phyloP scores from a whole-genome alignment of 1,140 invertebrate species.

The Bombus fervidus region DNA sequence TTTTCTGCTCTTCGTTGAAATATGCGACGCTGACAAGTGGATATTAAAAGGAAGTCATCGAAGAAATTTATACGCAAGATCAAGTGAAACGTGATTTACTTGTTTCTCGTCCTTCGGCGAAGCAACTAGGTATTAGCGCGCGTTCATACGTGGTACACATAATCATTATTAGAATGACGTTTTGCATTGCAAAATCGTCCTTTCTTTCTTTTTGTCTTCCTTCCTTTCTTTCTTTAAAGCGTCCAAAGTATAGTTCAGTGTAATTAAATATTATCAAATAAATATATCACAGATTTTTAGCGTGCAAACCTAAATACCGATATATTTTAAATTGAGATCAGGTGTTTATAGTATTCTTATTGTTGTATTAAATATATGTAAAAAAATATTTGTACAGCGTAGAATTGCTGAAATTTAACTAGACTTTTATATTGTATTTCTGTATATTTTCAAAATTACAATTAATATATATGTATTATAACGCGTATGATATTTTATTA shows the following conservation, averaged over 20 bases:
- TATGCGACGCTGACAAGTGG: slow-evolving; percentile 37
- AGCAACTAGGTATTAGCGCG: slow-evolving; percentile 52
- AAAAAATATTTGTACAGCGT: not conserved
- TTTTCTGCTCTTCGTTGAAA: slow-evolving; percentile 33
- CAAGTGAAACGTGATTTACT: slow-evolving; percentile 22
- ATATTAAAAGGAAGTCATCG: slow-evolving; percentile 34
- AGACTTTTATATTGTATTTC: not conserved
- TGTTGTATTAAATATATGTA: not conserved
- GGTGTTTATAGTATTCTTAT: not conserved
- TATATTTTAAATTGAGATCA: not conserved
- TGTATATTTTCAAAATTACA: no score
- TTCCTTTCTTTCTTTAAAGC: not conserved
- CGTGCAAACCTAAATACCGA: not conserved
- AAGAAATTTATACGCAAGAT: slow-evolving; percentile 40
- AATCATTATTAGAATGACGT: slow-evolving; percentile 57
- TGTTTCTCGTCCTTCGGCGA: slow-evolving; percentile 39
- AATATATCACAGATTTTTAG: not conserved
- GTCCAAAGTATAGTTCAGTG: not conserved
- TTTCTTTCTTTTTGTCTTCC: not conserved
- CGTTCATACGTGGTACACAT: slow-evolving; percentile 45
- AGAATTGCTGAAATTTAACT: not conserved
- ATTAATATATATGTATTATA: no score
- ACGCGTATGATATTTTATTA: no score
- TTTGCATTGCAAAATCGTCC: slow-evolving; percentile 52
- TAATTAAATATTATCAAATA: not conserved